Evolutionary conservation across 2,888 invertebrate species (phyloP).

Genomic region (Atethmia centrago): DNA sequence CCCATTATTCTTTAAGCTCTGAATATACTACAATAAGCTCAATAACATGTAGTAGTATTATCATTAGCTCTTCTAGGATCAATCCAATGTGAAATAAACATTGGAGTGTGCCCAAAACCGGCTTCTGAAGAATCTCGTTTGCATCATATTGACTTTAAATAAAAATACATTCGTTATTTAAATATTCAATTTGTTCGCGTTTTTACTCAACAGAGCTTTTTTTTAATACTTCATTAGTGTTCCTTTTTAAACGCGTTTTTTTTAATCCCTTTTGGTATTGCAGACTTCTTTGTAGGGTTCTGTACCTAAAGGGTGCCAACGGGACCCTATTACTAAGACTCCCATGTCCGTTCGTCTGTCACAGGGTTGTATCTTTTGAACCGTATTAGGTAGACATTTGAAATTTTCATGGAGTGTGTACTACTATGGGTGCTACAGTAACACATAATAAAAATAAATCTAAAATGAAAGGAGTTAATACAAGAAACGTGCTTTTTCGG

Average conservation of each 20-base stretch:
- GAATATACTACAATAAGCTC: neutral
- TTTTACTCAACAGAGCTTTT: constrained; percentile 21
- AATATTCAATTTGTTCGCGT: constrained; percentile 40
- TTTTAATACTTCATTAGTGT: constrained; percentile 32
- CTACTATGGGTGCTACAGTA: too few relatives aligned
- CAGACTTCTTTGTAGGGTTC: neutral
- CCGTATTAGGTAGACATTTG: too few relatives aligned
- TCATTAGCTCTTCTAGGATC: neutral
- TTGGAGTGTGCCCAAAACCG: constrained; percentile 26
- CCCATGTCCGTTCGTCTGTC: too few relatives aligned
- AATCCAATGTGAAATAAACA: neutral
- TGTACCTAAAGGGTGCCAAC: too few relatives aligned
- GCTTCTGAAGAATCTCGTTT: constrained; percentile 15
- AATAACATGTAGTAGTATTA: neutral
- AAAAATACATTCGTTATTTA: constrained; percentile 33
- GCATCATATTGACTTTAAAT: constrained; percentile 43
- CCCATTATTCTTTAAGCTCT: neutral
- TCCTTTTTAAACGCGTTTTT: constrained; percentile 1
- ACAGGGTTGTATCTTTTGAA: too few relatives aligned
- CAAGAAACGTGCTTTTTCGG: too few relatives aligned
- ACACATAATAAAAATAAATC: too few relatives aligned
- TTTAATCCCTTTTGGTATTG: neutral
- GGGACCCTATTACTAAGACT: too few relatives aligned
- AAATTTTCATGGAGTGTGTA: too few relatives aligned
- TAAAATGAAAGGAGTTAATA: too few relatives aligned